Evolutionary conservation across 2,113 vertebrate genomes (phyloP).

Genomic region (Myotis lucifugus): DNA sequence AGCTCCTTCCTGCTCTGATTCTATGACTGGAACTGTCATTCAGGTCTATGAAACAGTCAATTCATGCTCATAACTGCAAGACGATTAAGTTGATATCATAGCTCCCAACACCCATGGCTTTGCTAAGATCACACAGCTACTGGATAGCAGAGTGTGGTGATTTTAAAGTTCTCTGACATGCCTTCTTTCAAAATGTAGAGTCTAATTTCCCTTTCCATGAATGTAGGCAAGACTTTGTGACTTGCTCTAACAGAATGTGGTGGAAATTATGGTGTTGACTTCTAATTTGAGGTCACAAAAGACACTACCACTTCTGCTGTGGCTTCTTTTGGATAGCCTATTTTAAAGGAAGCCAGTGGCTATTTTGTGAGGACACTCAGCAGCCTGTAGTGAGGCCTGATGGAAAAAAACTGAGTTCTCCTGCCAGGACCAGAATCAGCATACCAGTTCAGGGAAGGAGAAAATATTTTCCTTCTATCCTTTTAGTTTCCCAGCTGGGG

Average conservation of each 20-base stretch:
- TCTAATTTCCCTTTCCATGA: background rate
- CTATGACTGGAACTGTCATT: background rate
- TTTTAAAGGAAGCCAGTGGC: background rate
- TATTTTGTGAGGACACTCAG: background rate
- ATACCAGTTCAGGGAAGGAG: background rate
- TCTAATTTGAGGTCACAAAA: background rate
- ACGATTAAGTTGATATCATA: background rate
- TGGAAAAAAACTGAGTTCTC: background rate
- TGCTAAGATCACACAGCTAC: background rate
- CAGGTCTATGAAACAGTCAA: background rate
- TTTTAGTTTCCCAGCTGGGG: background rate
- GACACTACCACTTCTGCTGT: background rate
- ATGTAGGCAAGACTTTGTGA: background rate
- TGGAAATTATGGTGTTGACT: background rate
- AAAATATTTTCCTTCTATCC: background rate
- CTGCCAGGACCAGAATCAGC: background rate
- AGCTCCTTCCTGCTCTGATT: background rate
- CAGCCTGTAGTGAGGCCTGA: background rate
- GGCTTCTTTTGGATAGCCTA: background rate
- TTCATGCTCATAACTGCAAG: background rate
- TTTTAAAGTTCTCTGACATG: background rate
- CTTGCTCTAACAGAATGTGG: background rate
- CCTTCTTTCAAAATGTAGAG: background rate
- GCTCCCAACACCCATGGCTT: background rate
- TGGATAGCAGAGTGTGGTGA: background rate